Conservation (phyloP, 2,113 vertebrate species). For the Zosterops pallidus region DNA sequence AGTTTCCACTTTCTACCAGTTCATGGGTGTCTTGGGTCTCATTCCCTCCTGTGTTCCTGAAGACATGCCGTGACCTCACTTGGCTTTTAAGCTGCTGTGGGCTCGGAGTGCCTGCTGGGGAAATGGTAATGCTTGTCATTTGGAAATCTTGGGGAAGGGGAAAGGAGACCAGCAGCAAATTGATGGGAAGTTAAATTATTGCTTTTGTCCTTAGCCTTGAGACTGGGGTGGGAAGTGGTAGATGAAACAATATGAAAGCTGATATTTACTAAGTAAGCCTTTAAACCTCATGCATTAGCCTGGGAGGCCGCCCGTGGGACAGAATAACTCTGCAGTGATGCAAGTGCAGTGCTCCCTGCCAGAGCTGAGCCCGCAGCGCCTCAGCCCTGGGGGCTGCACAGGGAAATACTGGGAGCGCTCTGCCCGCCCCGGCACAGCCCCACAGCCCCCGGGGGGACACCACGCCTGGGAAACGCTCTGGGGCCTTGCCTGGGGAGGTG, state of each 20-base stretch:
- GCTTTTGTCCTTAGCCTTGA: neutral
- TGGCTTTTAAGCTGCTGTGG: neutral
- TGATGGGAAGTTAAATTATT: neutral
- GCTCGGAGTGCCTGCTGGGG: neutral
- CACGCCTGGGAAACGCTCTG: neutral
- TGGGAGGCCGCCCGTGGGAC: neutral
- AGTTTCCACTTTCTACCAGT: neutral
- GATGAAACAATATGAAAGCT: neutral
- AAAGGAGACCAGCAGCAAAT: neutral
- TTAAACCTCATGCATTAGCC: neutral
- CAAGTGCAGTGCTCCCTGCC: fast-evolving
- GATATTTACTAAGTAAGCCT: neutral
- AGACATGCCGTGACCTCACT: neutral
- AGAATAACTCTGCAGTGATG: neutral
- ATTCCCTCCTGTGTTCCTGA: neutral
- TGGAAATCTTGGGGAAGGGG: neutral
- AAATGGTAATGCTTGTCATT: neutral
- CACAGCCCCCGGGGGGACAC: neutral
- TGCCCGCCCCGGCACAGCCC: fast-evolving
- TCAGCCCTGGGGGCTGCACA: fast-evolving
- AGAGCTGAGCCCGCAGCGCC: neutral
- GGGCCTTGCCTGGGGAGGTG: neutral
- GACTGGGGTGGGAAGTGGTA: neutral
- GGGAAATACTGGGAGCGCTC: fast-evolving
- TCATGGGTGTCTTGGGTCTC: neutral